Base-by-base conservation (phyloP, 2,797 vertebrate species). In the Botia almorhae region DNA sequence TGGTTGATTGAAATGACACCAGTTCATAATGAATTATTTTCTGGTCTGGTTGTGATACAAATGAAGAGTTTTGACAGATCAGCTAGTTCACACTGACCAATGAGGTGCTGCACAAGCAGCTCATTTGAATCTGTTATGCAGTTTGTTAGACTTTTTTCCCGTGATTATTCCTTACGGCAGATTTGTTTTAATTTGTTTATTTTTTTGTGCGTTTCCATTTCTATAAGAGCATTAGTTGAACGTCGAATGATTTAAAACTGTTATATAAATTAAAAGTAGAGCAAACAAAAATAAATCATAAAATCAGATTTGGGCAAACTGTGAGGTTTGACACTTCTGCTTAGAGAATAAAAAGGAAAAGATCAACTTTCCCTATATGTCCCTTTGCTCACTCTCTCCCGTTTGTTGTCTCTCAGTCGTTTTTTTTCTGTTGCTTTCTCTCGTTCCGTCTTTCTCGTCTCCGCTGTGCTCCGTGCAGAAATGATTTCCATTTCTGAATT, bases 401-500 rank as follows among this genome's bases (percentile, higher is more conserved):
- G 82, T 82, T 83, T 88, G 84, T 82, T 79, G 65, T 83, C 83
- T 60, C 74, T 56, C 55, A 39, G 65, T 56, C 53, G 8, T 58
- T 82, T 86, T 90, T 84, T 82, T 87, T 76, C 83, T 78, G 55
- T 81, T 85, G 71, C 76, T 48, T 58, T 43, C 71, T 70, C 55
- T 70, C 76, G 16, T 74, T 51, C 69, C 60, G 36, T 78, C 53
- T 78, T 63, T 16, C 65, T 73, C 73, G n/a, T 75, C 46, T 68
- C 71, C 23, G 29, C 74, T 55, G 51, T 79, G 64, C 74, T 83
- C 78, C 74, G 61, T 73, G 82, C 78, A 83, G 79, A 83, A 83
- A 83, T 81, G 73, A 83, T 83, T 83, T 83, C 91, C 94, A 93
- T 94, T 94, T 93, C 91, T 93, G 92, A 94, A 94, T 95, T 95